phyloP scores from a whole-genome alignment of 2,113 vertebrate species.

The Gnathonemus echidnorhynchus region DNA sequence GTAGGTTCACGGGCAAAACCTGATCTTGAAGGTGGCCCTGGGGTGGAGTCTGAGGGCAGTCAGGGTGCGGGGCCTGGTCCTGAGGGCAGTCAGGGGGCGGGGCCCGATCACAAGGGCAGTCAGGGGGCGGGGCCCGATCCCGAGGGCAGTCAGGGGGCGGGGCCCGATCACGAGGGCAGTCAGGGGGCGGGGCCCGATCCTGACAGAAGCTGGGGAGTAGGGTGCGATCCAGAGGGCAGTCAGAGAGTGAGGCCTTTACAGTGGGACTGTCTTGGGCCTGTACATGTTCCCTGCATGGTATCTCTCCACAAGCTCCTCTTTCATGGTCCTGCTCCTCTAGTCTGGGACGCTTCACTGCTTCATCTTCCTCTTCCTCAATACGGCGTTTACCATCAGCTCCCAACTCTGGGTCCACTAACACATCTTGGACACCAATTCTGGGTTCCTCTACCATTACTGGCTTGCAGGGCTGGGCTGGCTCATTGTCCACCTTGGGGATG shows the following conservation, averaged over 20 bases:
- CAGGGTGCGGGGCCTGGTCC: background rate
- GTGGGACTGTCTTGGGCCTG: background rate
- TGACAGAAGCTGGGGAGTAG: background rate
- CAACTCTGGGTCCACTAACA: background rate
- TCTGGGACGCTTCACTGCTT: conserved; percentile 22
- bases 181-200: background rate
- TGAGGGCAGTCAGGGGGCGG: background rate
- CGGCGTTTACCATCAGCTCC: conserved; percentile 31
- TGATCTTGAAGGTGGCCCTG: background rate
- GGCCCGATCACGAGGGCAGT: too few species aligned
- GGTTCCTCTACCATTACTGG: conserved; percentile 24
- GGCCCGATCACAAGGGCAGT: background rate
- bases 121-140: background rate
- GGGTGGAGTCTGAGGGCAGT: background rate
- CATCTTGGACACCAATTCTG: background rate
- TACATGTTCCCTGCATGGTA: background rate
- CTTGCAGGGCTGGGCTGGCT: conserved; percentile 53
- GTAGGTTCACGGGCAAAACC: background rate
- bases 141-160: background rate
- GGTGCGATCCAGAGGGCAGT: background rate
- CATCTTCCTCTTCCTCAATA: conserved; percentile 1
- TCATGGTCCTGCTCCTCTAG: conserved; percentile 38
- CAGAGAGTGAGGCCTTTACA: background rate
- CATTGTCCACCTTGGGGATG: conserved; percentile 64
- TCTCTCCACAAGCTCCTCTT: background rate